Percentiles rank a stretch among this genome's conserved stretches.
phyloP scores from a whole-genome alignment of 2,113 vertebrate species.

The Notarius quadriscutis region DNA sequence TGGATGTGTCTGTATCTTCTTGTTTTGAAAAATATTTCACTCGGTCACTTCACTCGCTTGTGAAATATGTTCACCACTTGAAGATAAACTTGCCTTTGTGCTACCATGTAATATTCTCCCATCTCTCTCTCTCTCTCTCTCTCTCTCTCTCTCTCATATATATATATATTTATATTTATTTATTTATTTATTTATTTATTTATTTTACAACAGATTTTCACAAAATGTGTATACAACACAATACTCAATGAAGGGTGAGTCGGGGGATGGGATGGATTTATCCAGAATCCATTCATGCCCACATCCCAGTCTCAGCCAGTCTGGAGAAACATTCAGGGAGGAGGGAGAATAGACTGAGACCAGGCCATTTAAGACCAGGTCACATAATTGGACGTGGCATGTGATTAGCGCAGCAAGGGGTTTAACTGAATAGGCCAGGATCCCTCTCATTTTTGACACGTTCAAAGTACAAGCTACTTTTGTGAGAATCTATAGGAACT shows the following conservation, averaged over 20 bases:
- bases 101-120: too few species aligned
- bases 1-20: too few species aligned
- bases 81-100: too few species aligned
- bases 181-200: too few species aligned
- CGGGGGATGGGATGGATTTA: conserved; percentile 10
- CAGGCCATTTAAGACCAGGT: conserved; percentile 9
- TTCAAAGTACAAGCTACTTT: conserved; percentile 12
- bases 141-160: too few species aligned
- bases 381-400: conserved; percentile 33
- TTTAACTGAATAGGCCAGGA: conserved; percentile 33
- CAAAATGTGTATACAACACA: neutral
- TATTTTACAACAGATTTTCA: neutral
- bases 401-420: conserved; percentile 37
- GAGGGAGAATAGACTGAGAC: conserved; percentile 14
- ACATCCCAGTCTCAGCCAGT: neutral
- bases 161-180: too few species aligned
- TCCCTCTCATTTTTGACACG: conserved; percentile 7
- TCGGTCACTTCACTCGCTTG: too few species aligned
- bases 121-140: too few species aligned
- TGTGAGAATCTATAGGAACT: conserved; percentile 8
- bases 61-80: too few species aligned
- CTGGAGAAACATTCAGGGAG: conserved; percentile 2
- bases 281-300: conserved; percentile 20
- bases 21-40: too few species aligned
- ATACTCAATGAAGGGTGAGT: neutral